Evolutionary conservation across 2,797 vertebrate genomes (phyloP), one percentile per base, ranked within the genome.

Genomic region (Chrosomus eos): DNA sequence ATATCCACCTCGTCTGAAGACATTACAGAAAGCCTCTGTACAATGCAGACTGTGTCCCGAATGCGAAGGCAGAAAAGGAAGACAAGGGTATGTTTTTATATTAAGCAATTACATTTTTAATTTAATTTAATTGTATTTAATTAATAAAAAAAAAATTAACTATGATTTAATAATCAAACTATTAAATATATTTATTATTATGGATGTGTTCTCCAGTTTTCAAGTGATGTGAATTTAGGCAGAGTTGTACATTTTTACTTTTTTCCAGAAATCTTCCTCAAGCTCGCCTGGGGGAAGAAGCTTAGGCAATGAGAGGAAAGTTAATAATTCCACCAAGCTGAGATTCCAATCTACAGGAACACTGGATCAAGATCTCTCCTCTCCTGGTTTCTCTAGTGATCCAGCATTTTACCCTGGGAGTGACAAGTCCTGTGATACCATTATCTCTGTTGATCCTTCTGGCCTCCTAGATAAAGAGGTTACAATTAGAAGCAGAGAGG

Each of bases 391-490:
- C 66, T 95, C 96, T 71, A 96, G 96, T 3, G 97, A 98, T 33
- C 95, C 95, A 0, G 97, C 97, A 90, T 97, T 99, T 90, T 96
- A 92, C 3, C 98, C 97, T 88, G 97, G 96, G 90, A 99, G 97
- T 0, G 97, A 99, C 87, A 98, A 98, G 92, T 99, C 98, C 1
- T 99, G 97, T 9, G 98, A 99, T 91, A 97, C 98, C 0, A 97
- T 99, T 91, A 97, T 99, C 92, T 97, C 98, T 0, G 95, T 99
- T 26, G 97, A 98, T 86, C 96, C 96, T 77, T 95, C 96, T 3
- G 95, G 96, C 73, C 94, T 96, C 64, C 95, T 96, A 0, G 96
- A 96, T 90, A 95, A 94, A 84, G 93, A 96, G 9, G 93, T 95
- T 51, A 96, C 96, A 88, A 95, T 95, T 0, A 95, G 96, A 87